Conservation (phyloP, 2,888 invertebrate genomes). For the Drosophila rubida region DNA sequence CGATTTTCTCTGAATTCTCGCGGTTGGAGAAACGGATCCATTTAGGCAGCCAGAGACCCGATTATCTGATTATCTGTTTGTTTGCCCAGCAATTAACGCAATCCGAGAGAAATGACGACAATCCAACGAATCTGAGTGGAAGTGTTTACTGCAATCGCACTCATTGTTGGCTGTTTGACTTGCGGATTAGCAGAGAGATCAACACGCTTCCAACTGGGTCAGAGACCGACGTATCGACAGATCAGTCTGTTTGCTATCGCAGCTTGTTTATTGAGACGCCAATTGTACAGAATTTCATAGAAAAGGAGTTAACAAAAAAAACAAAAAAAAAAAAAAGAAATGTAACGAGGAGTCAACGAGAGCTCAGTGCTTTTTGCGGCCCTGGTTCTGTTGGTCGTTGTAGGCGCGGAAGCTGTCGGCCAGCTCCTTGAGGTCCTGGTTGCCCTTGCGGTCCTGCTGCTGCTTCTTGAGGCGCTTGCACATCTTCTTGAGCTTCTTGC, state of each 20-base stretch:
- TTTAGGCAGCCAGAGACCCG: neutral
- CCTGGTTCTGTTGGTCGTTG: conserved; percentile 25
- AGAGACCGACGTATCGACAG: too few relatives aligned
- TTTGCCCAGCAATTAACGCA: neutral
- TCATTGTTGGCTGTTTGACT: conserved; percentile 14
- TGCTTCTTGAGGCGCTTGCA: conserved; percentile 60
- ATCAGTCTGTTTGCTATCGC: neutral
- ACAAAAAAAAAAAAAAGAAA: conserved; percentile 6
- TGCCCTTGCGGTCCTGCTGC: conserved; percentile 52
- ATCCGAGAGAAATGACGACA: neutral
- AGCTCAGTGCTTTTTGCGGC: neutral
- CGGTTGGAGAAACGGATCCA: neutral
- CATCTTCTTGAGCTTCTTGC: conserved; percentile 66
- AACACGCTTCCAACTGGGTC: neutral
- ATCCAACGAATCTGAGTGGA: conserved; percentile 5
- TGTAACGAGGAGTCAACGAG: too few relatives aligned
- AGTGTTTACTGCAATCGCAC: conserved; percentile 10
- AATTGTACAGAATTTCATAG: neutral
- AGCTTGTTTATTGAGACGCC: conserved; percentile 4
- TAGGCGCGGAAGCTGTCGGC: conserved; percentile 50
- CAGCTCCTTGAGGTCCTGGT: conserved; percentile 31
- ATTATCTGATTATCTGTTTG: neutral
- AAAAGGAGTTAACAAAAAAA: conserved; percentile 12
- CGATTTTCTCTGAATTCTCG: neutral
- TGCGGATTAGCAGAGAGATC: conserved; percentile 8